phyloP scores from a whole-genome alignment of 2,888 invertebrate genomes.

The Cerastis rubricosa region DNA sequence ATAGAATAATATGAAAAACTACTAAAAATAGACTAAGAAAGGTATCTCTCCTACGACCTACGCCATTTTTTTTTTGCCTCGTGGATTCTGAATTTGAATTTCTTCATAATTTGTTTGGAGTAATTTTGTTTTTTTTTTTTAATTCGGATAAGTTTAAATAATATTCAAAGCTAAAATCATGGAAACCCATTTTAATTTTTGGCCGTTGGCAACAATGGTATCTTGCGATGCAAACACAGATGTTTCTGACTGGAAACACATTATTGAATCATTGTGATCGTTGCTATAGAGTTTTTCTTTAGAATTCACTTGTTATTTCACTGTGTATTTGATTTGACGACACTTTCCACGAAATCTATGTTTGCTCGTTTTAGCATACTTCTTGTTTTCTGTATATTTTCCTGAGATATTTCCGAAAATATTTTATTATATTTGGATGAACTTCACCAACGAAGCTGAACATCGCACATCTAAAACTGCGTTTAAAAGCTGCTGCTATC shows the following conservation, averaged over 20 bases:
- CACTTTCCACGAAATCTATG: conserved; percentile 36
- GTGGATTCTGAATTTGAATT: background rate
- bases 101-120: background rate
- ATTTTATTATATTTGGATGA: background rate
- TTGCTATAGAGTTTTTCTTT: conserved; percentile 36
- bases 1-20: background rate
- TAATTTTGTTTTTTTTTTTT: background rate
- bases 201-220: conserved; percentile 2
- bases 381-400: background rate
- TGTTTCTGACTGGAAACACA: conserved; percentile 44
- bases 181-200: background rate
- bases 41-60: background rate
- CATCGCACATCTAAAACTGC: background rate
- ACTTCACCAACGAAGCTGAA: background rate
- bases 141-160: background rate
- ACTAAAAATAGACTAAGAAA: background rate
- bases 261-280: conserved; percentile 37
- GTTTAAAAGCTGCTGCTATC: background rate
- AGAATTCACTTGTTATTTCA: conserved; percentile 42
- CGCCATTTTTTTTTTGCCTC: background rate
- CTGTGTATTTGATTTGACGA: conserved; percentile 17
- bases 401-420: background rate
- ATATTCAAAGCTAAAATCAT: conserved; percentile 10
- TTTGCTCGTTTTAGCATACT: background rate
- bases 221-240: conserved; percentile 55